Percentiles rank a stretch among this genome's conserved stretches.
Conservation (phyloP, 2,113 vertebrate genomes). For the Ranitomeya imitator region DNA sequence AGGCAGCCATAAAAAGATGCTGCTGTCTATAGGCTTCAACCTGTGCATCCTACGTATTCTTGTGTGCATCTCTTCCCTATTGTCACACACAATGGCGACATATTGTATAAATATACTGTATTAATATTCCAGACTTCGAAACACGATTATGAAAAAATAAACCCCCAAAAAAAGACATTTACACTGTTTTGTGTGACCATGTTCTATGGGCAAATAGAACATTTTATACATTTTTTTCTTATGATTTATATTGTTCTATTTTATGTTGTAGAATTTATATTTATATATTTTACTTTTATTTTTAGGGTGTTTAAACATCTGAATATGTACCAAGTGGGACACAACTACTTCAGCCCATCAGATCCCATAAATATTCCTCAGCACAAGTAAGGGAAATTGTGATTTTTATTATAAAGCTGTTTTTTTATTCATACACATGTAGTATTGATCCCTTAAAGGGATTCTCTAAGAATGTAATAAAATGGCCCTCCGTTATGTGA, state of each 20-base stretch:
- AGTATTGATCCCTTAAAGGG: too few species aligned
- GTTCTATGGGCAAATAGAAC: neutral
- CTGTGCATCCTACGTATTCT: neutral
- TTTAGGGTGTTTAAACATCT: slow-evolving; percentile 68
- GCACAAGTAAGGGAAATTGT: slow-evolving; percentile 61
- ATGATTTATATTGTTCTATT: neutral
- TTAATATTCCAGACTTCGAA: too few species aligned
- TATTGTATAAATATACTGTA: neutral
- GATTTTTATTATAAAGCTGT: neutral
- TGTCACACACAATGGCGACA: neutral
- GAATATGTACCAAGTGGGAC: slow-evolving; percentile 68
- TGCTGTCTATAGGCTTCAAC: neutral
- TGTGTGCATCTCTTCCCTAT: neutral
- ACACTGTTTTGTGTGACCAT: neutral
- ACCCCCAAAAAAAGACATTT: too few species aligned
- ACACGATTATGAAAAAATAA: too few species aligned
- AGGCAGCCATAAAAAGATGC: neutral
- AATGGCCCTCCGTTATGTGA: too few species aligned
- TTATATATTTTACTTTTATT: neutral
- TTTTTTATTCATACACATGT: too few species aligned
- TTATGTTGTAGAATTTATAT: neutral
- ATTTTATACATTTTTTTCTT: neutral
- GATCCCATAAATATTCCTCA: slow-evolving; percentile 68
- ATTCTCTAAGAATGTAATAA: too few species aligned
- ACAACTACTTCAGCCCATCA: slow-evolving; percentile 68